These are phyloP conservation scores for Phrixothrix hirtus DNA, from an alignment of 2,888 invertebrate species.

Conservation along the genomic window DNA sequence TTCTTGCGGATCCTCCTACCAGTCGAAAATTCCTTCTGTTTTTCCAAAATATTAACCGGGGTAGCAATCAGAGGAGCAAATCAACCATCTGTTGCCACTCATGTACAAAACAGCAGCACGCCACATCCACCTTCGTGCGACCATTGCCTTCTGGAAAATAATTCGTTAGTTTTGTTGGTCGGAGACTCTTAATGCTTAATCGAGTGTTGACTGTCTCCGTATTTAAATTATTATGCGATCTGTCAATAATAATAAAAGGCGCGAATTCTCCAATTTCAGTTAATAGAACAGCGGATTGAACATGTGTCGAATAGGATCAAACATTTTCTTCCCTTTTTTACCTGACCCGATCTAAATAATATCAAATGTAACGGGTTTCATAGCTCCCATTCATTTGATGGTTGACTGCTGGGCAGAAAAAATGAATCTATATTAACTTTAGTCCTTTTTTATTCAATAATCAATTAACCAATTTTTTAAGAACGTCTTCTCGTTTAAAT, in stretches of 20 bases:
- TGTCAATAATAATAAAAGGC: conserved; percentile 10
- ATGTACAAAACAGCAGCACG: conserved; percentile 38
- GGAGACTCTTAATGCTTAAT: conserved; percentile 19
- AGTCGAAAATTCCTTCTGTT: conserved; percentile 25
- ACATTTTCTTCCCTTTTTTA: conserved; percentile 41
- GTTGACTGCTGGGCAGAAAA: conserved; percentile 32
- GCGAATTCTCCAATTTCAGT: conserved; percentile 9
- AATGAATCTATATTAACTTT: conserved; percentile 28
- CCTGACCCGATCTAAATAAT: conserved; percentile 45
- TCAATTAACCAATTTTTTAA: conserved; percentile 28
- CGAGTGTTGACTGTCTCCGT: conserved; percentile 24
- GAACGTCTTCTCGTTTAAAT: conserved; percentile 7
- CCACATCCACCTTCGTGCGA: conserved; percentile 24
- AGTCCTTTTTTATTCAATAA: conserved; percentile 27
- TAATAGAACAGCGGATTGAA: conserved; percentile 29
- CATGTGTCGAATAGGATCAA: conserved; percentile 40
- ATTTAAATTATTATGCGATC: conserved; percentile 9
- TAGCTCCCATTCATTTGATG: conserved; percentile 24
- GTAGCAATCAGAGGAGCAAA: conserved; percentile 36
- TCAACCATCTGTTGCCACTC: conserved; percentile 42
- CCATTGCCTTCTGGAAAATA: conserved; percentile 25
- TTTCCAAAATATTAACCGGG: conserved; percentile 27
- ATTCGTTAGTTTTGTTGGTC: conserved; percentile 22
- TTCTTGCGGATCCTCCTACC: conserved; percentile 12
- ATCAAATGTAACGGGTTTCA: conserved; percentile 43